phyloP scores from a whole-genome alignment of 1,140 invertebrate species.

The Meloidogyne chitwoodi region DNA sequence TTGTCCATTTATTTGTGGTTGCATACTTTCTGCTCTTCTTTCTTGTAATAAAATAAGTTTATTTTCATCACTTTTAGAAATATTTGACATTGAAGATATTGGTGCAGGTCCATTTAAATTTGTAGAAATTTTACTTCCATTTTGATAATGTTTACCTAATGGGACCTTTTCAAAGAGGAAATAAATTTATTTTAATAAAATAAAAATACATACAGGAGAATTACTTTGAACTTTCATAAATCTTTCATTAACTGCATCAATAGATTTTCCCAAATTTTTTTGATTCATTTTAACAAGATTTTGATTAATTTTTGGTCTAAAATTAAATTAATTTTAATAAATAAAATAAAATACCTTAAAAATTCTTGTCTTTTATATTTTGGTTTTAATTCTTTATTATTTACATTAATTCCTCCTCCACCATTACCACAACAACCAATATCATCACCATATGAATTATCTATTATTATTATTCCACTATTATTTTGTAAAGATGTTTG shows the following conservation, averaged over 20 bases:
- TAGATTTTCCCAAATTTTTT: conserved; percentile 56
- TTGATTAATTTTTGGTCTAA: conserved; percentile 42
- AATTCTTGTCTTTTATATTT: conserved; percentile 60
- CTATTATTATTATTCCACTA: neutral
- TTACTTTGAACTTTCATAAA: conserved; percentile 28
- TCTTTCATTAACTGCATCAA: conserved; percentile 57
- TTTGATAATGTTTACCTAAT: conserved; percentile 39
- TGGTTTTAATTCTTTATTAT: conserved; percentile 44
- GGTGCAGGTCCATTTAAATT: neutral
- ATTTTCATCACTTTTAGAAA: neutral
- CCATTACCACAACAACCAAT: conserved; percentile 22
- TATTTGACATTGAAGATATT: conserved; percentile 10
- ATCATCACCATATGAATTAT: neutral
- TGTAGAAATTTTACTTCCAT: conserved; percentile 28
- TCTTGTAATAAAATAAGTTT: conserved; percentile 1
- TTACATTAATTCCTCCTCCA: conserved; percentile 59
- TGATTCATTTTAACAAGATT: conserved; percentile 9
- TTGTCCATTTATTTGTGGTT: neutral
- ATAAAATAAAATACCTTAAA: conserved; percentile 36
- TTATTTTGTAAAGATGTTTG: neutral
- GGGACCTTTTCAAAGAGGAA: conserved; percentile 3
- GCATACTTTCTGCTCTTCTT: neutral
- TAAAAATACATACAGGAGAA: neutral
- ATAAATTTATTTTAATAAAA: neutral
- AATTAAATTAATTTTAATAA: neutral